Base-by-base conservation (phyloP, 2,797 vertebrate genomes). In the Etheostoma perlongum region DNA sequence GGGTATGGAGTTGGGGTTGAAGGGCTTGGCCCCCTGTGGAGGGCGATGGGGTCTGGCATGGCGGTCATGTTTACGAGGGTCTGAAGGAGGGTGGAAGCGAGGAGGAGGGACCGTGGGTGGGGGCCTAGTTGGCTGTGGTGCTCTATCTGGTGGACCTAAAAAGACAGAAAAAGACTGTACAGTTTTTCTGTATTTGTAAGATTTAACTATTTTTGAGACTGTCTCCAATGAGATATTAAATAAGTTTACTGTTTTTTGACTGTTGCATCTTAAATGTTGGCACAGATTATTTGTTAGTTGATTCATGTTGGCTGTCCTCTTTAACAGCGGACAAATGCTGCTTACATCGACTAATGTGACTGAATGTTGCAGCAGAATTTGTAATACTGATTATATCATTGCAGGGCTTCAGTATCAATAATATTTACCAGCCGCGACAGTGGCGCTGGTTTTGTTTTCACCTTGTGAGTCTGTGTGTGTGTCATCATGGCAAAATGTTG, bases 141-240 rank as follows among this genome's bases (percentile, higher is more conserved):
- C 96, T 93, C 96, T 98, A 91, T 99, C 97, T 79, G 98, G 98
- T 86, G 98, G 98, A 94, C 98, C 98, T 99, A 87, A 76, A 89
- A 59, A 78, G 1, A 60, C 33, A 49, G 5, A 44, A 67, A 52
- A 55, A 7, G 5, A 18, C 25, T n/a, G 30, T 21, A 46, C 62
- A 40, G 23, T 19, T 27, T 40, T 59, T 65, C 19, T 69, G 27
- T 47, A 40, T 79, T 64, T 71, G 21, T 33, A 19, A 67, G 57
- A 70, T 54, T 55, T 8, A 27, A 36, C 2, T 36, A 54, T 42
- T 48, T 61, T 60, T 60, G 27, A 18, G n/a, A 72, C 15, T 23
- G 13, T 44, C 25, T 18, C 10, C 14, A 21, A 10, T 64, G 42
- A 81, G 14, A 72, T 46, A 54, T 48, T 52, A 25, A 63, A 42